Evolutionary conservation across 2,888 invertebrate species (phyloP).

Genomic region (Chrysolina haemoptera): DNA sequence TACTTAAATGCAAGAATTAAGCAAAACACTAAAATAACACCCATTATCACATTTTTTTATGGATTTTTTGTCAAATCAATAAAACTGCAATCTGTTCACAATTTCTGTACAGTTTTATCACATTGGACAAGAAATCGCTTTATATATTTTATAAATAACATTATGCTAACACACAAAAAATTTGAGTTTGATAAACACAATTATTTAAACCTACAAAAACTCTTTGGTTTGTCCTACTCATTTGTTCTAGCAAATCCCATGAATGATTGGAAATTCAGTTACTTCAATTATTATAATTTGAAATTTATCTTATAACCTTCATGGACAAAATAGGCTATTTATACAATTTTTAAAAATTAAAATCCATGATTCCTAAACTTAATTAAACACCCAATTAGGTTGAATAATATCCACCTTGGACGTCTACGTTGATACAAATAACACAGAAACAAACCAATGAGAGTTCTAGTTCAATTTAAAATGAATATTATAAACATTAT

Average conservation of each 20-base stretch:
- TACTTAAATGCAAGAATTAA: conserved; percentile 62
- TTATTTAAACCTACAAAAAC: conserved; percentile 36
- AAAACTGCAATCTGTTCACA: conserved; percentile 26
- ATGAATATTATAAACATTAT: background rate
- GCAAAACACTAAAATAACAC: conserved; percentile 54
- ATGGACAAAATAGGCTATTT: background rate
- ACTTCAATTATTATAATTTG: background rate
- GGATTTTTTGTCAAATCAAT: conserved; percentile 50
- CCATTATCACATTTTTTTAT: conserved; percentile 61
- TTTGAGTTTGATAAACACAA: conserved; percentile 39
- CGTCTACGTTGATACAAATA: background rate
- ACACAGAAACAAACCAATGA: conserved; percentile 16
- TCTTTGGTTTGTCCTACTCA: conserved; percentile 25
- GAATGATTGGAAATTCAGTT: conserved; percentile 9
- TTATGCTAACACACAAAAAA: conserved; percentile 47
- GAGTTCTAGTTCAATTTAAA: conserved; percentile 7
- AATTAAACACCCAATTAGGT: background rate
- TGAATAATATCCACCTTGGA: background rate
- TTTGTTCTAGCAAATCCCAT: background rate
- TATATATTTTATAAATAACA: conserved; percentile 49
- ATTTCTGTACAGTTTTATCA: conserved; percentile 34
- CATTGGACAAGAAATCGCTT: conserved; percentile 48
- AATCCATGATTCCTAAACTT: too few species aligned
- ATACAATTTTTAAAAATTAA: background rate
- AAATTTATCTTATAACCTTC: background rate